phyloP scores from a whole-genome alignment of 92 coral and sea anemone genomes.

The Montipora capitata region DNA sequence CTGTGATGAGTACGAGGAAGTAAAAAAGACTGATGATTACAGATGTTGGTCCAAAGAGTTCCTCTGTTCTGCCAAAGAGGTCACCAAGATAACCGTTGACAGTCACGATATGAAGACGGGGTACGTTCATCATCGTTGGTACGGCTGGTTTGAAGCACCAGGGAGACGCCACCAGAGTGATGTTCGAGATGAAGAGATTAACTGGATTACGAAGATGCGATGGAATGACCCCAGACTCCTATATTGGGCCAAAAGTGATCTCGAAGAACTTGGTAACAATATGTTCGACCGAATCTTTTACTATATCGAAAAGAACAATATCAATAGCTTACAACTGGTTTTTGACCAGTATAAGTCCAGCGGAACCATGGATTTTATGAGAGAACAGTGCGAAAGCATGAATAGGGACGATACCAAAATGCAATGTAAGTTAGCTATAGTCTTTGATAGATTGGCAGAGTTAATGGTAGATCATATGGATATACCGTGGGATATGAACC shows the following conservation, averaged over 20 bases:
- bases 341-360: conserved; percentile 52
- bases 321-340: conserved; percentile 47
- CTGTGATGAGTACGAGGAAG: conserved; percentile 52
- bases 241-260: conserved; percentile 64
- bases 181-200: conserved; percentile 47
- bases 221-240: conserved; percentile 76
- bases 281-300: conserved; percentile 55
- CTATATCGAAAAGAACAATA: conserved; percentile 54
- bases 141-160: conserved; percentile 49
- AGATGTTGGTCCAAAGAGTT: conserved; percentile 66
- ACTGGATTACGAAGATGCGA: conserved; percentile 64
- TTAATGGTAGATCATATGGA: conserved; percentile 41
- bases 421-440: conserved; percentile 68
- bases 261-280: conserved; percentile 47
- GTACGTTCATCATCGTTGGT: conserved; percentile 29
- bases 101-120: conserved; percentile 27
- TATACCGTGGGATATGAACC: conserved; percentile 32
- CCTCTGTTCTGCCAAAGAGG: conserved; percentile 67
- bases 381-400: conserved; percentile 47
- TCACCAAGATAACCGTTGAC: conserved; percentile 38
- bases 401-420: conserved; percentile 37
- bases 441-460: conserved; percentile 65
- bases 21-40: conserved; percentile 41
- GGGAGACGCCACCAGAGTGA: conserved; percentile 11
- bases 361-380: conserved; percentile 56